Percentiles rank a stretch among this genome's conserved stretches.
Evolutionary conservation across 2,113 vertebrate genomes (phyloP).

Genomic region (Garra rufa): DNA sequence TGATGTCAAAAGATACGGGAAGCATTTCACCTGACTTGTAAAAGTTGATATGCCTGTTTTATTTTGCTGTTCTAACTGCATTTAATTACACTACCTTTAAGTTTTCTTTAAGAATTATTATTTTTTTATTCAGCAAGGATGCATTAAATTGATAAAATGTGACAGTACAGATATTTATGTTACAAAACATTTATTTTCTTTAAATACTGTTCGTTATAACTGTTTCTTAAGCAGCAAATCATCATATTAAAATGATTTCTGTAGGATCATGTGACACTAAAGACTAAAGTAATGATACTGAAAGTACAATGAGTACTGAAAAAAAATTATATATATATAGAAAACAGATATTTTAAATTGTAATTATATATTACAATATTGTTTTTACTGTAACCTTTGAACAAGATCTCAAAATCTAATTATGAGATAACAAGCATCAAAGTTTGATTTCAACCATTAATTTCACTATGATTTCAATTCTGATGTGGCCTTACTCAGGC

Average conservation of each 20-base stretch:
- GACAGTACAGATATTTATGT: not conserved
- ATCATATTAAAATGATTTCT: not conserved
- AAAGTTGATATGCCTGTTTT: conserved; percentile 10
- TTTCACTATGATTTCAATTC: no score
- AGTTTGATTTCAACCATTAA: no score
- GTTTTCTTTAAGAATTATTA: not conserved
- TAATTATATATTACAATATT: no score
- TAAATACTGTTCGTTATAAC: not conserved
- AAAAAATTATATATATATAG: no score
- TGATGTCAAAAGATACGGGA: not conserved
- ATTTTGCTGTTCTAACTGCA: not conserved
- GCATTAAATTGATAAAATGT: not conserved
- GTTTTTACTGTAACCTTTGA: not conserved
- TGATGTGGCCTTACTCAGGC: no score
- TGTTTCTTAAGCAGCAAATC: no score
- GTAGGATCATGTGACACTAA: not conserved
- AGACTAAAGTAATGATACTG: not conserved
- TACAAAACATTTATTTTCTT: not conserved
- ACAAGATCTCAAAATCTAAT: no score
- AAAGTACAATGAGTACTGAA: no score
- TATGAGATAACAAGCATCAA: no score
- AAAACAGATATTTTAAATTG: no score
- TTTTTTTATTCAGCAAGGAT: not conserved
- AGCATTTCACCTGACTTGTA: not conserved
- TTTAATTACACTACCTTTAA: not conserved